A percentile compares a stretch with the other conserved stretches of the same genome.
These are phyloP conservation scores for Neotragus pygmaeus DNA, from an alignment of 2,113 vertebrate genomes.

Conservation along the genomic window DNA sequence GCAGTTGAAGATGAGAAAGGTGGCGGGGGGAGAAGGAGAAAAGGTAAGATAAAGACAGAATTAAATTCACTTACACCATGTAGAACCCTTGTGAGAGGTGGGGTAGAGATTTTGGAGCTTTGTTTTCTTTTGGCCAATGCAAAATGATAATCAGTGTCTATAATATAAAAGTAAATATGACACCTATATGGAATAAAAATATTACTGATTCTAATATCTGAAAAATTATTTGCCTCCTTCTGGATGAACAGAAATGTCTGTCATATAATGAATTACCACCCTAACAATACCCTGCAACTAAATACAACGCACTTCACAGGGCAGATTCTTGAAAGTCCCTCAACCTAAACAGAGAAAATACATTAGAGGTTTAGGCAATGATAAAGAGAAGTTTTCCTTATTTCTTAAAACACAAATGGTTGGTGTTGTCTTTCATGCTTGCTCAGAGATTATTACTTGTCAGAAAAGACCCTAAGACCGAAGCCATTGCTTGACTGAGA, in stretches of 20 bases:
- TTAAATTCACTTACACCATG: not conserved
- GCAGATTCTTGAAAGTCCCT: not conserved
- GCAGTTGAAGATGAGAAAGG: not conserved
- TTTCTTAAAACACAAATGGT: not conserved
- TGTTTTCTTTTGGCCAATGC: not conserved
- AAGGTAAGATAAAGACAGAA: not conserved
- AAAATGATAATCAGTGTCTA: not conserved
- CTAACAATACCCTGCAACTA: not conserved
- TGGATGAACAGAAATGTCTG: not conserved
- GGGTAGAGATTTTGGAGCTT: not conserved
- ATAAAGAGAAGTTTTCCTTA: not conserved
- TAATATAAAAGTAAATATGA: not conserved
- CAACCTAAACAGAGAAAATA: not conserved
- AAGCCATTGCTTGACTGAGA: not conserved
- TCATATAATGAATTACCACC: not conserved
- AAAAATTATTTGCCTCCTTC: not conserved
- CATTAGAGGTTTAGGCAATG: not conserved
- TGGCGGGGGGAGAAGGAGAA: not conserved
- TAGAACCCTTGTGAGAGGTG: not conserved
- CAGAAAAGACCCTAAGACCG: not conserved
- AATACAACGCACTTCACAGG: not conserved
- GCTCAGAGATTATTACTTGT: constrained; percentile 45
- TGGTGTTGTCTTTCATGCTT: not conserved
- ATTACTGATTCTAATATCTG: not conserved
- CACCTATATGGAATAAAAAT: not conserved